Percentiles rank a stretch among this genome's conserved stretches.
These are phyloP conservation scores for Metellina segmentata DNA, from an alignment of 2,888 invertebrate genomes.

Conservation along the genomic window DNA sequence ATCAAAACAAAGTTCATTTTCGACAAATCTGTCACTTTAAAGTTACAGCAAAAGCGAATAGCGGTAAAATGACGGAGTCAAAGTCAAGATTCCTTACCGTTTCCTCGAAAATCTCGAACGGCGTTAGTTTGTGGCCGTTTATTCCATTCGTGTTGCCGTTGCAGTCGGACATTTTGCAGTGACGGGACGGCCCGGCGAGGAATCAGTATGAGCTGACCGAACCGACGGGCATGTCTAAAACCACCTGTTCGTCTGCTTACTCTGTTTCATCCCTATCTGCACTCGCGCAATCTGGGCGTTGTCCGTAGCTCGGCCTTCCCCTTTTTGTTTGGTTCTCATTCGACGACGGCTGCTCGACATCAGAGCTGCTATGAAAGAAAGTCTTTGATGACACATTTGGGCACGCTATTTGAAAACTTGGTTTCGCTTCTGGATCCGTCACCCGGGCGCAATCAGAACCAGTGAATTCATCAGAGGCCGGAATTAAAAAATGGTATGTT, in stretches of 20 bases:
- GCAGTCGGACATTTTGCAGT: constrained; percentile 34
- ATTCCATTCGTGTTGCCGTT: constrained; percentile 11
- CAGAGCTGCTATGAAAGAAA: background rate
- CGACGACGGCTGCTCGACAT: background rate
- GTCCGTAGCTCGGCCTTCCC: constrained; percentile 33
- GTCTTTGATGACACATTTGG: background rate
- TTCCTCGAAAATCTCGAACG: constrained; percentile 54
- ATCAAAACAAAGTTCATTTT: constrained; percentile 40
- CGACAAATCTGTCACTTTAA: background rate
- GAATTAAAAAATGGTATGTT: too few relatives aligned
- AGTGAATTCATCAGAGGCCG: too few relatives aligned
- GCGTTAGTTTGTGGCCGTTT: constrained; percentile 11
- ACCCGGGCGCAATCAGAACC: too few relatives aligned
- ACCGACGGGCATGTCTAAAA: constrained; percentile 50
- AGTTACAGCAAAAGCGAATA: background rate
- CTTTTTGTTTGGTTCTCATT: constrained; percentile 19
- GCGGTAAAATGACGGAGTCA: background rate
- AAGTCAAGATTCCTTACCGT: constrained; percentile 40
- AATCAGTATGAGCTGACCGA: constrained; percentile 33
- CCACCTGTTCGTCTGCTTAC: constrained; percentile 51
- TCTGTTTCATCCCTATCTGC: constrained; percentile 58
- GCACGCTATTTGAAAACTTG: background rate
- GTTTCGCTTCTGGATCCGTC: too few relatives aligned
- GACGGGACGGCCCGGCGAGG: constrained; percentile 29
- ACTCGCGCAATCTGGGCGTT: constrained; percentile 52